A percentile compares a stretch with the other conserved stretches of the same genome.
phyloP scores from a whole-genome alignment of 2,888 invertebrate species.

The Zeuzera pyrina region DNA sequence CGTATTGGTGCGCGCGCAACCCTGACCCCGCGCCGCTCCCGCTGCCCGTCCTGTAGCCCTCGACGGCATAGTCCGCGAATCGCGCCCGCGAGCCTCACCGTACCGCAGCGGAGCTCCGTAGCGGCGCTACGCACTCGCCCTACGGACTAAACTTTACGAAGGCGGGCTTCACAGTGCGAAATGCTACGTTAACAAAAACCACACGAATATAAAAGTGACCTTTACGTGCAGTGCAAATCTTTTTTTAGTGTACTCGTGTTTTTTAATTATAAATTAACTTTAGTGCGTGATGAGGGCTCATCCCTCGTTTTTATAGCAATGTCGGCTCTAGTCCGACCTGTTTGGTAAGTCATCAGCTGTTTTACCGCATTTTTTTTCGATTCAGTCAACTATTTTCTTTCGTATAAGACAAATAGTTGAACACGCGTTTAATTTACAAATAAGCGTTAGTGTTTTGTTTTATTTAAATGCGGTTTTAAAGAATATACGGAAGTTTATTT shows the following conservation, averaged over 20 bases:
- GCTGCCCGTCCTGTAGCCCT: conserved; percentile 24
- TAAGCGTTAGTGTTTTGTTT: conserved; percentile 19
- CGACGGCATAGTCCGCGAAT: conserved; percentile 55
- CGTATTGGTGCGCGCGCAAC: conserved; percentile 53
- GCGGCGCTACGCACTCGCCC: conserved; percentile 38
- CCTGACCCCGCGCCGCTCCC: conserved; percentile 19
- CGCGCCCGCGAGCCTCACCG: conserved; percentile 62
- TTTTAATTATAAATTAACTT: conserved; percentile 30
- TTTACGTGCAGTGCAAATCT: conserved; percentile 45
- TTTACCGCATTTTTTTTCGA: conserved; percentile 15
- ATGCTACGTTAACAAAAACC: conserved; percentile 24
- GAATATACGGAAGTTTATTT: conserved; percentile 43
- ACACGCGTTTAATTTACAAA: conserved; percentile 21
- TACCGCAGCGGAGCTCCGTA: conserved; percentile 51
- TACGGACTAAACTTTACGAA: conserved; percentile 21
- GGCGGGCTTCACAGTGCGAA: conserved; percentile 4
- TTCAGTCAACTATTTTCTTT: conserved; percentile 32
- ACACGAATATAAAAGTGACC: conserved; percentile 24
- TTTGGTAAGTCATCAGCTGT: conserved; percentile 56
- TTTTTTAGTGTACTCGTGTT: conserved; percentile 40
- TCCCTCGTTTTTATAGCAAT: conserved; percentile 64
- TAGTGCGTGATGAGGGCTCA: conserved; percentile 61
- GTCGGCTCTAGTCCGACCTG: conserved; percentile 71
- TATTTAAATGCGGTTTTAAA: conserved; percentile 19
- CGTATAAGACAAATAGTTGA: conserved; percentile 28